phyloP scores from a whole-genome alignment of 1,140 invertebrate species.

The Bombus picipes region DNA sequence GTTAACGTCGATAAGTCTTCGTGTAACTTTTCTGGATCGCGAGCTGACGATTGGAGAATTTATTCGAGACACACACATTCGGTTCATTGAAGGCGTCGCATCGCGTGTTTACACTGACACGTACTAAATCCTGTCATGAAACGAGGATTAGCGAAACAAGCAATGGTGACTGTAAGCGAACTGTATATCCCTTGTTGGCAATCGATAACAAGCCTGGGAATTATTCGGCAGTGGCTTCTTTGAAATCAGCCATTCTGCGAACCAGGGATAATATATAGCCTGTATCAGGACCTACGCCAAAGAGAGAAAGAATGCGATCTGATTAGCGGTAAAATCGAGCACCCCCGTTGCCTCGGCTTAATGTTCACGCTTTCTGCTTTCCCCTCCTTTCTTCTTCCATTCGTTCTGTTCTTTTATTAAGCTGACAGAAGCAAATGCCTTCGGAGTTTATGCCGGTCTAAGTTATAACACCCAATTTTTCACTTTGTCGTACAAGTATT shows the following conservation, averaged over 20 bases:
- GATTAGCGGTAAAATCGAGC: constrained; percentile 41
- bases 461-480: neutral
- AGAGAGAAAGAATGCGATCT: constrained; percentile 55
- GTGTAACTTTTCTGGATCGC: constrained; percentile 12
- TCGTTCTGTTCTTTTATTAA: constrained; percentile 33
- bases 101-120: constrained; percentile 62
- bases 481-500: neutral
- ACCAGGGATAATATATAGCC: constrained; percentile 48
- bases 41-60: constrained; percentile 37
- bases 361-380: constrained; percentile 35
- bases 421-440: constrained; percentile 4
- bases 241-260: constrained; percentile 47
- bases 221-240: constrained; percentile 63
- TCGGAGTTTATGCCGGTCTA: neutral
- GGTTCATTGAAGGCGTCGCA: constrained; percentile 4
- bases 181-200: constrained; percentile 48
- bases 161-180: constrained; percentile 31
- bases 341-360: constrained; percentile 16
- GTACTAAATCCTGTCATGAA: constrained; percentile 62
- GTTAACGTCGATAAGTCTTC: neutral
- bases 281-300: constrained; percentile 34
- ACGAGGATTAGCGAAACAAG: constrained; percentile 63
- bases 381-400: too few species aligned
- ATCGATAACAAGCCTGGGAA: constrained; percentile 63
- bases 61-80: constrained; percentile 44